Base-by-base conservation (phyloP, 2,113 vertebrate genomes). In the Muscicapa adusta region DNA sequence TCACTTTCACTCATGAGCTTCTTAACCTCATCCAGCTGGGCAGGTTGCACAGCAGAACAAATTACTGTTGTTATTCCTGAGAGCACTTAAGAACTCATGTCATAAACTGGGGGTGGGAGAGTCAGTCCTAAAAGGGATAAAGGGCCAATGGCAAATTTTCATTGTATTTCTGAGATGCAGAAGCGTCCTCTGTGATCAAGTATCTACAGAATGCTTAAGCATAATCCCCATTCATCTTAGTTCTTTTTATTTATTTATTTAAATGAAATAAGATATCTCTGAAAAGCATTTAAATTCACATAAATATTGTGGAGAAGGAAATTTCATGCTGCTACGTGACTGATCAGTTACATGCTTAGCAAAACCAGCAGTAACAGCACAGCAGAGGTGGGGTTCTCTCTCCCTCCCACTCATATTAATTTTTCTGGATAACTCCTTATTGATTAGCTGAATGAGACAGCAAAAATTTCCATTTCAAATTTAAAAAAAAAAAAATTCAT, bases 391-490 rank as follows among this genome's bases (percentile, higher is more conserved):
- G 0, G 2, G 19, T 47, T 71, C 47, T 94, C 50, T 70, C 50
- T 48, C 36, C 16, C n/a, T 89, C 58, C 50, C 12, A 47, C 38
- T 70, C 53, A 10, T 68, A 40, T 56, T 77, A 54, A 14, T 85
- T 24, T 45, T 88, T 84, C 67, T 75, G 68, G n/a, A 36, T 65
- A 87, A n/a, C 12, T 82, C 83, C n/a, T 60, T 71, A 95, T 92
- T 3, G 68, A 88, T 90, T 45, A 57, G 43, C 56, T 81, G 43
- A 85, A 74, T 85, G 83, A 91, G 31, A 63, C 54, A 89, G 92
- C 91, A 95, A 78, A 89, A 91, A 92, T 95, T 93, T 92, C 63
- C 75, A 79, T 96, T 89, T 94, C 76, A 91, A 92, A 51, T 51
- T 51, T 29, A 9, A 6, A 76, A 93, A 66, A 71, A 82, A 61